These are phyloP conservation scores for Sclerodermus sp. DNA, from an alignment of 2,888 invertebrate species.

Conservation along the genomic window DNA sequence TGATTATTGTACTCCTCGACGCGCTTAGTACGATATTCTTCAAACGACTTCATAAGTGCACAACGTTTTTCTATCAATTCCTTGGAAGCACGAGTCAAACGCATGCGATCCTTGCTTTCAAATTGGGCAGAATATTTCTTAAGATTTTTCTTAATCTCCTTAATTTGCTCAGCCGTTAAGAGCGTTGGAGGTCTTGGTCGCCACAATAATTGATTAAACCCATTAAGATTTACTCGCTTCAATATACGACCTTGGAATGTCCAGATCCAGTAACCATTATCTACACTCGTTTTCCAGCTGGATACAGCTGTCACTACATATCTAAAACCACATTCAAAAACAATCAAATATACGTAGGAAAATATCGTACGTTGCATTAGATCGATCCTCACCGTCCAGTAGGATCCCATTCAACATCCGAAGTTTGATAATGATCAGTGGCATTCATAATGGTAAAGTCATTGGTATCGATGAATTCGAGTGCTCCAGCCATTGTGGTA, in stretches of 20 bases:
- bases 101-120: conserved; percentile 93
- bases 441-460: conserved; percentile 95
- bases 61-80: conserved; percentile 92
- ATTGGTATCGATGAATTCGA: conserved; percentile 94
- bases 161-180: conserved; percentile 80
- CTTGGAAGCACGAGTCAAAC: conserved; percentile 90
- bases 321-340: conserved; percentile 22
- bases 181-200: conserved; percentile 89
- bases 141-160: conserved; percentile 95
- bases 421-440: conserved; percentile 90
- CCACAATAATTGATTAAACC: conserved; percentile 95
- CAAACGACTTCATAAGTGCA: conserved; percentile 82
- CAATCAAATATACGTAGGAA: neutral
- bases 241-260: conserved; percentile 89
- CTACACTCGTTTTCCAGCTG: conserved; percentile 93
- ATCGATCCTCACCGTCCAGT: conserved; percentile 74
- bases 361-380: neutral
- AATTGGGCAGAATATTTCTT: conserved; percentile 96
- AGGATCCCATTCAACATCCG: conserved; percentile 99
- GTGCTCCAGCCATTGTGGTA: conserved; percentile 78
- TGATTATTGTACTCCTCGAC: conserved; percentile 75
- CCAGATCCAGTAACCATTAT: conserved; percentile 93
- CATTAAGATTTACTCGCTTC: conserved; percentile 83
- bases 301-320: conserved; percentile 95
- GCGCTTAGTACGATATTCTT: conserved; percentile 77